Base-by-base conservation (phyloP, 2,888 invertebrate species). In the Drosophila atroscutellata region DNA sequence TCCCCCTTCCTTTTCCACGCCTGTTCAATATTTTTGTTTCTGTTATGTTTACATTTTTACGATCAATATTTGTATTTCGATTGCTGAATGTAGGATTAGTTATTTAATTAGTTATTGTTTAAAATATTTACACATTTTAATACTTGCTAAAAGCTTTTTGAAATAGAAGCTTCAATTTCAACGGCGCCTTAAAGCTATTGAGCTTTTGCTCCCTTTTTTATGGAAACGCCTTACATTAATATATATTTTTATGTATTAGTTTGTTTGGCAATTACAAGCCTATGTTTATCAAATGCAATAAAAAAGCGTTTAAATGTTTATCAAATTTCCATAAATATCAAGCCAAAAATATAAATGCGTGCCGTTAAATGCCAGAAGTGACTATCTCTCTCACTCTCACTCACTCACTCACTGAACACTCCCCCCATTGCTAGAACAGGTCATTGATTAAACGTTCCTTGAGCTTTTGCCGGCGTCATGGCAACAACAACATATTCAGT, bases 321-420 rank as follows among this genome's bases (percentile, higher is more conserved):
- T 86, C 83, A 88, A 65, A 75, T 83, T 77, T 86, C 75, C 82
- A 89, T 83, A 86, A 84, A 86, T 79, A 84, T 78, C 57, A n/a
- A 71, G 71, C 37, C 45, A 24, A 45, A 45, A 20, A 8, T 15
- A 24, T 37, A 66, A 69, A 72, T 78, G 71, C 59, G 61, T 75
- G 64, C 69, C 60, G 55, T 60, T 56, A 66, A 76, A 61, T 66
- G 76, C 63, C 34, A 71, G 56, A 50, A 57, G 30, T 55, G 30
- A 42, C 62, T 49, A 32, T 26, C 18, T 18, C n/a, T 37, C 47
- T 59, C 54, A 24, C 36, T 50, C 34, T 37, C 24, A 26, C 28
- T 30, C 37, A 30, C 11, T n/a, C 39, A 45, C 11, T n/a, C 37
- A 30, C 11, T n/a, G 36, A 45, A 26, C 7, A 32, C 28, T 36